Evolutionary conservation across 2,797 vertebrate species (phyloP), one percentile per base, ranked within the genome.

Genomic region (Oreonectes daqikongensis): DNA sequence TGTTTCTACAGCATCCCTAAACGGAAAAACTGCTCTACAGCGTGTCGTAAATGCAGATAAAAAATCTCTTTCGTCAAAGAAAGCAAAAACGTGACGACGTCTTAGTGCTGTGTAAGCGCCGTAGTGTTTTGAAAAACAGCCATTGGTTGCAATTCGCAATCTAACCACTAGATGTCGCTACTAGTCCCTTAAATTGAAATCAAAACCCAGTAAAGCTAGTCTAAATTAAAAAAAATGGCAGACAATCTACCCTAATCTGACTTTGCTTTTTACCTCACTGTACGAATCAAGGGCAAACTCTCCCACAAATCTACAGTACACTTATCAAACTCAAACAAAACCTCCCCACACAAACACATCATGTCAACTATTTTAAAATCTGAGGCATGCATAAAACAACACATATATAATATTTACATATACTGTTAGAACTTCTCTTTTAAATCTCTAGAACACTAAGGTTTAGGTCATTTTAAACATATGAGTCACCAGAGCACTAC

Each of bases 401-500:
- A 6, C 2, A 11, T 14, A 6, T 53, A 11, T 38, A 28, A 66
- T 2, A 12, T 55, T 65, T 42, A 40, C 30, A 40, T 42, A 20
- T 9, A n/a, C 12, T 17, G 22, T 57, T 17, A 30, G 30, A 30
- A 40, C 1, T 50, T 52, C 24, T 12, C 2, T 17, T 15, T 60
- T 32, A 60, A 32, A 60, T 22, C 26, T 60, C 15, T 61, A 65
- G 60, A 24, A 10, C 55, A 72, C 69, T 59, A 32, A 44, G 14
- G 81, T 80, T 85, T 70, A 50, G 69, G 85, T 88, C 85, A 86
- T 69, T 70, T 72, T 86, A 87, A 88, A 86, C 87, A 82, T 87
- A 79, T 10, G 77, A 7, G 4, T 60, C 63, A 72, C 42, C 30
- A 42, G 24, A 70, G 81, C 85, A 69, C 65, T 44, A 59, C 14